Evolutionary conservation across 2,888 invertebrate species (phyloP).

Genomic region (Protonemura montana): DNA sequence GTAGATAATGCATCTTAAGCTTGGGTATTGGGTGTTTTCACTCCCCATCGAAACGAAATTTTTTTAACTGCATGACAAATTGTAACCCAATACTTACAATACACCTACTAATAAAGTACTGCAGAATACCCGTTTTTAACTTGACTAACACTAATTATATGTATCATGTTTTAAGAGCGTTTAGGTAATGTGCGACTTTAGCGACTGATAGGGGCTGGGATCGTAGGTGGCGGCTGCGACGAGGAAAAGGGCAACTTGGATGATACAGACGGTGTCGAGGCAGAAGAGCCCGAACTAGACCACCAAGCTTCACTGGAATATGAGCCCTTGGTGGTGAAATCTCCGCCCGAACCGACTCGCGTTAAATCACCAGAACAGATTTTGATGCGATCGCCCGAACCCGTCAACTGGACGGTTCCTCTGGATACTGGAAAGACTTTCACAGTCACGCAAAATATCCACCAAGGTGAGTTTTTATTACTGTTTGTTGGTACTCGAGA

Average conservation of each 20-base stretch:
- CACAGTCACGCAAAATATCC: constrained; percentile 91
- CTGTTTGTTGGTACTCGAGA: too few species aligned
- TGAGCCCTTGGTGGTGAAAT: constrained; percentile 77
- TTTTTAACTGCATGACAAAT: not conserved
- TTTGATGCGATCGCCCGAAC: constrained; percentile 91
- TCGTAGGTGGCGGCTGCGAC: constrained; percentile 29
- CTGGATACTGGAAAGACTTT: constrained; percentile 93
- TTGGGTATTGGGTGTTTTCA: not conserved
- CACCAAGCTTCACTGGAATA: not conserved
- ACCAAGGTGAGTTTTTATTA: constrained; percentile 67
- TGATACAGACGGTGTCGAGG: constrained; percentile 53
- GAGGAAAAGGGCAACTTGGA: constrained; percentile 47
- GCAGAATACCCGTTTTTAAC: not conserved
- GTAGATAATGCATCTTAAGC: not conserved
- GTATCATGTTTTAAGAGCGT: constrained; percentile 30
- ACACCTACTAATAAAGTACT: not conserved
- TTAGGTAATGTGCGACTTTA: constrained; percentile 36
- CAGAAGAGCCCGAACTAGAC: constrained; percentile 50
- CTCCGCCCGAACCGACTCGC: constrained; percentile 90
- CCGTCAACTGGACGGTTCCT: constrained; percentile 94
- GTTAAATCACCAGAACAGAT: constrained; percentile 94
- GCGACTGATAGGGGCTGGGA: constrained; percentile 38
- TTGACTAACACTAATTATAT: not conserved
- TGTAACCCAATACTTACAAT: not conserved
- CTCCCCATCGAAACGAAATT: not conserved